A percentile compares a stretch with the other conserved stretches of the same genome.
Evolutionary conservation across 2,888 invertebrate species (phyloP).

Genomic region (Hyles lineata): DNA sequence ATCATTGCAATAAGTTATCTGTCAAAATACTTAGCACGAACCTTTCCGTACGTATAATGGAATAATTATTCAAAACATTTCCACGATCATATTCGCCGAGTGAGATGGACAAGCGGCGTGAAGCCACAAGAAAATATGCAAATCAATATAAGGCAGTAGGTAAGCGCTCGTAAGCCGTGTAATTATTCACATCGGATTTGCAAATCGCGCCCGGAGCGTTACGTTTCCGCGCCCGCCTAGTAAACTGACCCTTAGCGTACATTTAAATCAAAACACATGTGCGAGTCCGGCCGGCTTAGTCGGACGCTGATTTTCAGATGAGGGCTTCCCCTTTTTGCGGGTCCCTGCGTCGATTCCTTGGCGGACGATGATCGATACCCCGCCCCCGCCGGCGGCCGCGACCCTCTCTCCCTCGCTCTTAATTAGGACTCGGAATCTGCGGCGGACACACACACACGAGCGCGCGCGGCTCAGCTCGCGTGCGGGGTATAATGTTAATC

Average conservation of each 20-base stretch:
- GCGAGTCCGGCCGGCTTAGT: conserved; percentile 79
- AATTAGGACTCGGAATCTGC: conserved; percentile 94
- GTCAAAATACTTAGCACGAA: background rate
- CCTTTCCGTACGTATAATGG: conserved; percentile 31
- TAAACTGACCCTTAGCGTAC: conserved; percentile 81
- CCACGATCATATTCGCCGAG: conserved; percentile 54
- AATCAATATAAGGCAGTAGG: conserved; percentile 83
- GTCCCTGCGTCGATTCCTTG: conserved; percentile 84
- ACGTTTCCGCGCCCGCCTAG: conserved; percentile 70
- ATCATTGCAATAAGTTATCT: background rate
- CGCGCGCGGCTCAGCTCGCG: conserved; percentile 40
- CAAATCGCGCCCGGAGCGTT: conserved; percentile 80
- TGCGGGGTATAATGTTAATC: conserved; percentile 80
- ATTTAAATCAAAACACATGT: conserved; percentile 84
- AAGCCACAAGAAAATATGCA: conserved; percentile 84
- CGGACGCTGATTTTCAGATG: conserved; percentile 82
- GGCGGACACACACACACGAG: conserved; percentile 89
- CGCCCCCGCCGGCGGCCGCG: conserved; percentile 71
- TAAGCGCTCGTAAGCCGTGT: conserved; percentile 83
- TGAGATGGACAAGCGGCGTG: conserved; percentile 60
- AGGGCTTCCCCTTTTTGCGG: conserved; percentile 83
- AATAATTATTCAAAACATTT: conserved; percentile 35
- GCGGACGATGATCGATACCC: conserved; percentile 83
- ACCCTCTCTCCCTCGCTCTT: conserved; percentile 88
- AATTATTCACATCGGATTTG: conserved; percentile 85